Conservation (phyloP, 30 jellyfish, hydroid and myxozoan species). For the Catostylus mosaicus region DNA sequence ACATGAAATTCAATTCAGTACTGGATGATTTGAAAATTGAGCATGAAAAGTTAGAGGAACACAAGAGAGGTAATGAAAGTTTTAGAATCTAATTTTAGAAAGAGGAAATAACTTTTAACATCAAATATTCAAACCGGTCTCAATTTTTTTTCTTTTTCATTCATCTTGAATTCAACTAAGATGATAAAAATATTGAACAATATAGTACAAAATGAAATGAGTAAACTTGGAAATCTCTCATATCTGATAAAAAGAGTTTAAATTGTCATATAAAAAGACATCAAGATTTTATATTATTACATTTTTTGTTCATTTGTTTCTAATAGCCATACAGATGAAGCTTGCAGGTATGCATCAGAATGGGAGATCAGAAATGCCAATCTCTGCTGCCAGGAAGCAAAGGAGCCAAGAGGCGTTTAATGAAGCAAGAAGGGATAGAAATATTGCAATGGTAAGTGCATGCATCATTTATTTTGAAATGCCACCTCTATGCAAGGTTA, state of each 20-base stretch:
- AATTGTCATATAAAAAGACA: no score
- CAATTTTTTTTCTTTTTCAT: no score
- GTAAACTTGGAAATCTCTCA: no score
- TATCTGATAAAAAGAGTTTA: no score
- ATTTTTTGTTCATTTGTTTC: no score
- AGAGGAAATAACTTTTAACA: no score
- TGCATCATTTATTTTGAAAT: no score
- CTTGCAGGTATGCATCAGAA: constrained; percentile 30
- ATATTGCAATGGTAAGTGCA: constrained; percentile 7
- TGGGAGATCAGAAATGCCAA: background rate
- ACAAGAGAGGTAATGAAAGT: constrained; percentile 64
- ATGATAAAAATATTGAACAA: no score
- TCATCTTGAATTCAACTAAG: no score
- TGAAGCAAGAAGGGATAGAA: constrained; percentile 14
- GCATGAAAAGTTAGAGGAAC: constrained; percentile 57
- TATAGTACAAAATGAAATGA: no score
- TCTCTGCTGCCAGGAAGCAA: background rate
- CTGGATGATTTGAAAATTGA: constrained; percentile 45
- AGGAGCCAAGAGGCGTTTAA: background rate
- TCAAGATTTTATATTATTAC: no score
- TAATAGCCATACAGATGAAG: constrained; percentile 53
- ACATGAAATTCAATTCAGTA: constrained; percentile 34
- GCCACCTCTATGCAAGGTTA: no score
- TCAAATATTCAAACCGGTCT: background rate
- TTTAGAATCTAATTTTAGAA: background rate